Evolutionary conservation across 2,113 vertebrate genomes (phyloP), one percentile per base, ranked within the genome.

Genomic region (Empidonax traillii): DNA sequence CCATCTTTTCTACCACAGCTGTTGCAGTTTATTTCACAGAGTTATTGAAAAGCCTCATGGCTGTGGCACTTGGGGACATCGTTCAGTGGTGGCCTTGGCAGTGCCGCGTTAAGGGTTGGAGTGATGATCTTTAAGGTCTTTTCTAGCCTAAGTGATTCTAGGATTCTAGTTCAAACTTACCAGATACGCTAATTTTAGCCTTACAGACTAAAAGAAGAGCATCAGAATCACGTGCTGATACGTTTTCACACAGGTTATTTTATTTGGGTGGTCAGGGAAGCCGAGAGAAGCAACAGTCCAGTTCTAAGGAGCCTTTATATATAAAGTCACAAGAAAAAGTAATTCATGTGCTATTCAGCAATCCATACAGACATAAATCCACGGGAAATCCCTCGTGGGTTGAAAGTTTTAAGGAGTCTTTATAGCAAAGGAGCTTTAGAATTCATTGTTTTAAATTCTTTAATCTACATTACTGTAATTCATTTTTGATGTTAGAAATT

Each of bases 121-220:
- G 55, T 27, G 55, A 69, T 68, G 41, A 62, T 23, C 22, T 56
- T 49, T 15, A 23, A 55, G 22, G 25, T 12, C 8, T 63, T 69
- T 55, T 76, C 10, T 49, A 55, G 13, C 5, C 14, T 16, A 33
- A 55, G 47, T 3, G 0, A 55, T 22, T 27, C 0, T 0, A 49
- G 27, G 4, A 22, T 76, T 86, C 43, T 4, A 37, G 44, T 73
- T 39, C 28, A 74, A 91, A 37, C 15, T 58, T 19, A 9, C 6
- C 74, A 47, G 9, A 41, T 14, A 20, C 8, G 24, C 25, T 39
- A 39, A 37, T 85, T 68, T 67, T 35, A 78, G 6, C 28, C 53
- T 46, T 30, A 35, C 4, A 43, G 10, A 28, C 24, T 72, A 47
- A 49, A 6, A 53, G 27, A 7, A 65, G 16, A 81, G 21, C 33